Base-by-base conservation (phyloP, 2,888 invertebrate genomes). In the Rhorus exstirpatorius region DNA sequence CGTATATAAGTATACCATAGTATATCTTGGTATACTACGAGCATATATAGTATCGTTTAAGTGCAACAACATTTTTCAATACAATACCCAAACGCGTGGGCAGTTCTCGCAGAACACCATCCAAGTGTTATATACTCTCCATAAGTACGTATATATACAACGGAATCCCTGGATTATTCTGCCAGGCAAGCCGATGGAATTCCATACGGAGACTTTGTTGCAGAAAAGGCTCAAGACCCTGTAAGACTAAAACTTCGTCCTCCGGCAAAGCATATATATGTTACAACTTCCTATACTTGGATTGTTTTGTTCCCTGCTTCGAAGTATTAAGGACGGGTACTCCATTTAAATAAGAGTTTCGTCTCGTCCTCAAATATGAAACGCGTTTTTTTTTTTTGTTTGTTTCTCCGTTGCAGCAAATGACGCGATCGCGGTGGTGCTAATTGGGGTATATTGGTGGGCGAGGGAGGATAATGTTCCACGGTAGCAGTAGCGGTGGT, bases 401-500 rank as follows among this genome's bases (percentile, higher is more conserved):
- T 21, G 17, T 14, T 51, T 21, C 35, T 49, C 17, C 14, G 75
- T 86, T 80, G n/a, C 81, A 89, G 89, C 87, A 83, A 86, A 88
- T 89, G 87, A 74, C 80, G 87, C 83, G 88, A 86, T 86, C 86
- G 85, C 87, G 88, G 74, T 77, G 77, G 70, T 74, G 65, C 19
- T 55, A 75, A 70, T 49, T 63, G 61, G 82, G 76, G 75, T 31
- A 41, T 63, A 72, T 74, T 46, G 79, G 72, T 38, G 81, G 68
- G 55, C 24, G 58, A 26, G 71, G 46, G 75, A 63, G 87, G 90
- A 92, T 91, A 84, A 93, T 93, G 93, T 93, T 92, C 92, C 93
- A 93, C 93, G 92, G 93, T 87, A 91, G 91, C 88, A 90, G 92
- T 84, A 91, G 90, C 86, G 89, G 91, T 79, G 92, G 92, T 86